Percentiles rank a stretch among this genome's conserved stretches.
phyloP scores from a whole-genome alignment of 2,113 vertebrate species.

The Chelonoidis abingdonii region DNA sequence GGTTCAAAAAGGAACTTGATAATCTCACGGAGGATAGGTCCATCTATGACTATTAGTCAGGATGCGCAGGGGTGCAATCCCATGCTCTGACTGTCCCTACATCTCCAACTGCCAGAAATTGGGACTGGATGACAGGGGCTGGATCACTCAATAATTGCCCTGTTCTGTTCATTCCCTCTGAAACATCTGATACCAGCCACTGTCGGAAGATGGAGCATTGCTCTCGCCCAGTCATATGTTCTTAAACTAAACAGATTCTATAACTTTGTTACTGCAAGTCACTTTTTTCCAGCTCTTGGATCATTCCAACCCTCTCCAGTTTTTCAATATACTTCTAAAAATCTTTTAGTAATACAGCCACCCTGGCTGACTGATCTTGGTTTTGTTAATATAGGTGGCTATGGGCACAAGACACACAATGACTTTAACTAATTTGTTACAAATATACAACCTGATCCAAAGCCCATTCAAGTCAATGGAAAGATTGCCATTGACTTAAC shows the following conservation, averaged over 20 bases:
- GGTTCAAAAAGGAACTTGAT: background rate
- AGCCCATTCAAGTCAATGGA: background rate
- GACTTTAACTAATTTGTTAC: background rate
- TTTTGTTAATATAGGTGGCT: background rate
- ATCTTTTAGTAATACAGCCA: background rate
- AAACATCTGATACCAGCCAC: too few relatives aligned
- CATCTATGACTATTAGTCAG: background rate
- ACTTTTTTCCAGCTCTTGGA: background rate
- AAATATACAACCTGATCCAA: background rate
- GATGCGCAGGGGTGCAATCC: background rate
- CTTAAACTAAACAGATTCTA: too few relatives aligned
- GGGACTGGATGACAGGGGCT: too few relatives aligned
- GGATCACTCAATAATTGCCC: too few relatives aligned
- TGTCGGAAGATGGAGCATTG: too few relatives aligned
- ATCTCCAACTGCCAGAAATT: too few relatives aligned
- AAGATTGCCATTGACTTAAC: background rate
- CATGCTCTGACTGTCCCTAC: too few relatives aligned
- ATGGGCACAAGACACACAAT: background rate
- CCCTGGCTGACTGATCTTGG: background rate
- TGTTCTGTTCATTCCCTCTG: too few relatives aligned
- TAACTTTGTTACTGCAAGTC: background rate
- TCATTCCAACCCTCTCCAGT: background rate
- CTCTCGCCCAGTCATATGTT: too few relatives aligned
- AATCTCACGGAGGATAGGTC: background rate
- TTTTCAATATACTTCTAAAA: background rate